phyloP scores from a whole-genome alignment of 2,888 invertebrate species.

The Epiblema foenella region DNA sequence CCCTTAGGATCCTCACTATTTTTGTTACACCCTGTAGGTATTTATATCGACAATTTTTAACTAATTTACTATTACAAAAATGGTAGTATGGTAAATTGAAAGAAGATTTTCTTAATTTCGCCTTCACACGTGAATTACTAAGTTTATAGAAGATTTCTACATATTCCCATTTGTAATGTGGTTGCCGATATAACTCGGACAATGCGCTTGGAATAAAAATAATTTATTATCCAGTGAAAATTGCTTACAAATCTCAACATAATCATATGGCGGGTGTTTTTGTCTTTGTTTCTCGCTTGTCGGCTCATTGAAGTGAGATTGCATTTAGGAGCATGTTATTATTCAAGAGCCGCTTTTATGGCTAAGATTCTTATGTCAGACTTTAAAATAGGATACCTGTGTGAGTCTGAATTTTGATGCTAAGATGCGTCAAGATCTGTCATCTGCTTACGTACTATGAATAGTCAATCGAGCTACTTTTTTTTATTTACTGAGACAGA shows the following conservation, averaged over 20 bases:
- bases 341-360: conserved; percentile 21
- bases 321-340: conserved; percentile 23
- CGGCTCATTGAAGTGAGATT: conserved; percentile 23
- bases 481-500: too few species aligned
- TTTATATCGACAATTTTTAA: too few species aligned
- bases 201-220: conserved; percentile 57
- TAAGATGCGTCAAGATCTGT: background rate
- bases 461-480: background rate
- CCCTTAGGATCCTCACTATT: too few species aligned
- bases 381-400: background rate
- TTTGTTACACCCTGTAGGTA: too few species aligned
- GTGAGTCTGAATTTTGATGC: background rate
- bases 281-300: conserved; percentile 20
- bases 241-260: conserved; percentile 61
- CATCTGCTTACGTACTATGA: background rate
- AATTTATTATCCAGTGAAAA: conserved; percentile 63
- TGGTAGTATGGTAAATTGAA: conserved; percentile 46
- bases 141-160: conserved; percentile 33
- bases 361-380: conserved; percentile 15
- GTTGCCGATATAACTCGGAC: conserved; percentile 60
- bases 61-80: conserved; percentile 46
- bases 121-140: conserved; percentile 55
- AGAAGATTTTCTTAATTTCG: conserved; percentile 7
- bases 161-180: conserved; percentile 53
- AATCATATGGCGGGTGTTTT: conserved; percentile 32